Conservation (phyloP, 1,140 invertebrate genomes). For the Saccostrea cuccullata region DNA sequence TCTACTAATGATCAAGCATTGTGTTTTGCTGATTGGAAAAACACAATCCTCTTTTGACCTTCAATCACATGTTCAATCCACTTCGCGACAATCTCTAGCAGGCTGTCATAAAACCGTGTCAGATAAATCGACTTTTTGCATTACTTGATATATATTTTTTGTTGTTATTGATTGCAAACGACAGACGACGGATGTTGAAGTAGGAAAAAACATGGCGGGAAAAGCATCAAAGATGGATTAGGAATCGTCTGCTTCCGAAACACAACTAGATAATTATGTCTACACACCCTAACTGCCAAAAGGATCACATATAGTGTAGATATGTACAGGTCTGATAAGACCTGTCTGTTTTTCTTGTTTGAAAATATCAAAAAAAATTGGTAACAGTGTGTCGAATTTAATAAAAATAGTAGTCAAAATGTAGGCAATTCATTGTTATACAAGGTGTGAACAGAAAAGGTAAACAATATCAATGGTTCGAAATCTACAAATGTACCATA, state of each 20-base stretch:
- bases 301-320: neutral
- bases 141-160: neutral
- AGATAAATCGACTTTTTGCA: constrained; percentile 8
- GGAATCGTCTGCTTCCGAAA: neutral
- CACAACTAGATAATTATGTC: neutral
- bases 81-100: neutral
- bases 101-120: neutral
- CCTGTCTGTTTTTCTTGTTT: no score
- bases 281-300: neutral
- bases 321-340: no score
- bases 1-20: neutral
- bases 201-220: constrained; percentile 15
- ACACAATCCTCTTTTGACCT: neutral
- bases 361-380: no score
- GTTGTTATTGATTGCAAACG: constrained; percentile 13
- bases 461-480: no score
- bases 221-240: constrained; percentile 20
- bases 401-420: no score
- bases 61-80: neutral
- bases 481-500: no score
- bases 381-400: no score
- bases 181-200: constrained; percentile 19
- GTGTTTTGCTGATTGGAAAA: neutral
- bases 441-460: no score
- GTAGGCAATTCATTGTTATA: no score